Evolutionary conservation across 2,113 vertebrate genomes (phyloP), one percentile per base, ranked within the genome.

Genomic region (Nyctibius bracteatus): DNA sequence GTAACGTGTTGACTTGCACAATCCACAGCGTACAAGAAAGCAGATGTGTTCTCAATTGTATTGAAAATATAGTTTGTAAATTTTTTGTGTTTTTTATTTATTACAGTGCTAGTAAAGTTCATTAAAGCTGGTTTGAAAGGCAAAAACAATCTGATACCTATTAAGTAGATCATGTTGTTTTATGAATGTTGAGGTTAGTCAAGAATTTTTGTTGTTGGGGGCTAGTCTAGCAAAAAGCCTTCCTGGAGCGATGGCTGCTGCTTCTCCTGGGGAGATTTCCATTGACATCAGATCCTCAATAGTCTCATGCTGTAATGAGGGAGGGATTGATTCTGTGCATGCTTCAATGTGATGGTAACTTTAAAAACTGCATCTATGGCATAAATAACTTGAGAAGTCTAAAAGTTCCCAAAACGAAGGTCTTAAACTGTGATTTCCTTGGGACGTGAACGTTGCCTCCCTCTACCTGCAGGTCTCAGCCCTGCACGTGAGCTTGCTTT

Each of bases 401-500:
- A 1, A 24, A 73, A 44, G 22, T 57, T 57, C 33, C 52, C 75
- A 22, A 31, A 10, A 39, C 16, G 4, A 54, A 59, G n/a, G 19
- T 70, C 41, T 65, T 47, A 27, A 8, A 17, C 6, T 30, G 51
- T 20, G 22, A 14, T 55, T 57, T 72, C 31, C 21, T 15, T 51
- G 37, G n/a, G 46, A 7, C 14, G 3, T 1, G 4, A 20, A 31
- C 2, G 44, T 7, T 57, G 18, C 22, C 55, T 44, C 35, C 17
- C 35, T 8, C 23, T 28, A 6, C 51, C 20, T 52, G 55, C 41
- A n/a, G 44, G 30, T 10, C 39, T 44, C 28, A 0, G 2, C 14
- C 46, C 25, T 1, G 1, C 21, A 8, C 1, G 1, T 0, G 10
- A 27, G 63, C 20, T 46, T 55, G 66, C 31, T 74, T 59, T 37